Conservation (phyloP, 2,888 invertebrate genomes). For the Clepsis dumicolana region DNA sequence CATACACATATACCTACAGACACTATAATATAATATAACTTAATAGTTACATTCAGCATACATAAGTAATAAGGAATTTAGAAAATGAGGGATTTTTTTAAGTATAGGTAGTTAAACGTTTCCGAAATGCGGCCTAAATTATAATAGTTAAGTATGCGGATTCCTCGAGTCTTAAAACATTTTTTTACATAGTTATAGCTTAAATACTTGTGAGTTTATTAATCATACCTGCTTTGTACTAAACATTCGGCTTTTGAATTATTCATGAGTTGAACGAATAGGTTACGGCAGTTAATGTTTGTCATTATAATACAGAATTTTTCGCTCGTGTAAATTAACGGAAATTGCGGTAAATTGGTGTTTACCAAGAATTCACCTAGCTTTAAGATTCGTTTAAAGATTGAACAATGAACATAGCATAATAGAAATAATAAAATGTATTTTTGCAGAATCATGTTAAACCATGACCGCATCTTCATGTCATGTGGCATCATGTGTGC, state of each 20-base stretch:
- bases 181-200: slow-evolving; percentile 33
- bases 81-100: slow-evolving; percentile 21
- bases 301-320: slow-evolving; percentile 36
- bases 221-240: slow-evolving; percentile 34
- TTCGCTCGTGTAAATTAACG: slow-evolving; percentile 29
- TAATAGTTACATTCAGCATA: slow-evolving; percentile 9
- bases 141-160: slow-evolving; percentile 24
- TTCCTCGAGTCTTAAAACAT: slow-evolving; percentile 28
- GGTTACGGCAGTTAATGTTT: slow-evolving; percentile 40
- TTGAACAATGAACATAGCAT: too few species aligned
- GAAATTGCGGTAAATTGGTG: slow-evolving; percentile 37
- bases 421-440: neutral
- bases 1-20: neutral
- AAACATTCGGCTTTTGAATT: slow-evolving; percentile 30
- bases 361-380: slow-evolving; percentile 31
- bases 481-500: too few species aligned
- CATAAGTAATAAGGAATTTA: slow-evolving; percentile 30
- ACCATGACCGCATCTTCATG: too few species aligned
- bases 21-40: neutral
- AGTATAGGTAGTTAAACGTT: slow-evolving; percentile 17
- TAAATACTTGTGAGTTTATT: slow-evolving; percentile 38
- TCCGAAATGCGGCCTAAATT: slow-evolving; percentile 19
- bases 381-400: neutral
- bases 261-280: slow-evolving; percentile 34
- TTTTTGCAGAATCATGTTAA: too few species aligned